Percentiles rank a stretch among this genome's conserved stretches.
Evolutionary conservation across 2,888 invertebrate species (phyloP).

Genomic region (Euphydryas editha): DNA sequence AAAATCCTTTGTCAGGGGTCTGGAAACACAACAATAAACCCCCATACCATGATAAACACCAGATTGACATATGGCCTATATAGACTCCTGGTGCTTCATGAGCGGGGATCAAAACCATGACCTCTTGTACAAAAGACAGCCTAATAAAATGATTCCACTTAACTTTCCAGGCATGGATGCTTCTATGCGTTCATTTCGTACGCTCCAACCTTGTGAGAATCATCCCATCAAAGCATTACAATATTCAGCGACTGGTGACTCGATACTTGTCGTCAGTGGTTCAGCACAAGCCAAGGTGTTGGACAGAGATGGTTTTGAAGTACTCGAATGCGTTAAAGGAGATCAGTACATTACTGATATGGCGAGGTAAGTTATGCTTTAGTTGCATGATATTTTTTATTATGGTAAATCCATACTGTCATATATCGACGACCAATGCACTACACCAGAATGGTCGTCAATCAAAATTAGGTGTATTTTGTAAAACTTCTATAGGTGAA

Average conservation of each 20-base stretch:
- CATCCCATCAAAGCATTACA: constrained; percentile 95
- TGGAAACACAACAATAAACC: too few species aligned
- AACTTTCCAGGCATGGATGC: constrained; percentile 93
- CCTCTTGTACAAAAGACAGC: too few species aligned
- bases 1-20: too few species aligned
- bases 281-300: constrained; percentile 96
- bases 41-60: too few species aligned
- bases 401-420: too few species aligned
- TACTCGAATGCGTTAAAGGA: constrained; percentile 96
- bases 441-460: too few species aligned
- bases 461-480: too few species aligned
- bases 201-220: constrained; percentile 97
- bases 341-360: constrained; percentile 98
- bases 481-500: too few species aligned
- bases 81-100: too few species aligned
- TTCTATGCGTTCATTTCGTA: constrained; percentile 94
- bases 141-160: neutral
- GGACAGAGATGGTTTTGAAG: constrained; percentile 97
- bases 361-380: constrained; percentile 80
- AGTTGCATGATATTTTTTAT: neutral
- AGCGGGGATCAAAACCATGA: too few species aligned
- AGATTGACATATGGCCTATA: too few species aligned
- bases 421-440: too few species aligned
- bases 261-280: constrained; percentile 95
- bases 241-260: constrained; percentile 97